Evolutionary conservation across 2,888 invertebrate species (phyloP).

Genomic region (Cephus spinipes): DNA sequence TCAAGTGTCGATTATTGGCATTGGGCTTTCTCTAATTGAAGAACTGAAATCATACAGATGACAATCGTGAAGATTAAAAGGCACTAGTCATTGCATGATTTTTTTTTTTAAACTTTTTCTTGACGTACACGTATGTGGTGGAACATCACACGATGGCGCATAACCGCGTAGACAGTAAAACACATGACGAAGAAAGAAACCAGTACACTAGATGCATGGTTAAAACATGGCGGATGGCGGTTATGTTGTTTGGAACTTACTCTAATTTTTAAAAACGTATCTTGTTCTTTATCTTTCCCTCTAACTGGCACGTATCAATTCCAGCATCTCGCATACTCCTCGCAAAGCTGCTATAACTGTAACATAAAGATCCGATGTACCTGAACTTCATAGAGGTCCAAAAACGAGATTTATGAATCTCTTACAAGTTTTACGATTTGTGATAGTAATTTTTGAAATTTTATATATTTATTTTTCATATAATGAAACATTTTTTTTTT

Average conservation of each 20-base stretch:
- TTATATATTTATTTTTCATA: no score
- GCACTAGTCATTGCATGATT: conserved; percentile 4
- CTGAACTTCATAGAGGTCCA: no score
- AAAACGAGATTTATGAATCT: no score
- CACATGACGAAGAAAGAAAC: conserved; percentile 9
- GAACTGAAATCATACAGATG: no score
- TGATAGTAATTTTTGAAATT: no score
- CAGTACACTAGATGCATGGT: conserved; percentile 38
- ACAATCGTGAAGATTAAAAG: no score
- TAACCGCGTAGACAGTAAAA: background rate
- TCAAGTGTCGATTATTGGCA: no score
- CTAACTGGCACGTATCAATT: conserved; percentile 21
- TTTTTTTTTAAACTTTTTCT: background rate
- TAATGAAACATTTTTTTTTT: no score
- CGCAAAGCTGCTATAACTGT: no score
- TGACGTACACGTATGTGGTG: conserved; percentile 14
- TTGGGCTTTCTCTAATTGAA: no score
- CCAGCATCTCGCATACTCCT: background rate
- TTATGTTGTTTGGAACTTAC: conserved; percentile 52
- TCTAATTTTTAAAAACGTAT: conserved; percentile 30
- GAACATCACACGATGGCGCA: conserved; percentile 23
- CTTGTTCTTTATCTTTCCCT: conserved; percentile 12
- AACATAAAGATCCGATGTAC: background rate
- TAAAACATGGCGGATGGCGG: conserved; percentile 33
- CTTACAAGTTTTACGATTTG: no score